phyloP scores from a whole-genome alignment of 1,140 invertebrate genomes.

The Halyomorpha halys region DNA sequence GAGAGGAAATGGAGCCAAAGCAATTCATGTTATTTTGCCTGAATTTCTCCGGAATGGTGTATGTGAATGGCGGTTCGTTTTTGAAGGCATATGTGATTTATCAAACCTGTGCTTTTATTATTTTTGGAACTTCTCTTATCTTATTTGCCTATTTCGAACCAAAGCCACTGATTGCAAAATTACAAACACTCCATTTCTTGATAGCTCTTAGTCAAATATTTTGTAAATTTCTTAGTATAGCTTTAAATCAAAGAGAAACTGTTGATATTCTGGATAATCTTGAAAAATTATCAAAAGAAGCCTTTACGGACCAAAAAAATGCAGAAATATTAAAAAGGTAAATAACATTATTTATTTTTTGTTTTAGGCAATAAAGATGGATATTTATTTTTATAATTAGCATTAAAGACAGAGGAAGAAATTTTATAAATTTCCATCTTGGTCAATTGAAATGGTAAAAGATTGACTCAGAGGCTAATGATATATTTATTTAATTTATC shows the following conservation, averaged over 20 bases:
- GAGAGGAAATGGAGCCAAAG: not conserved
- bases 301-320: not conserved
- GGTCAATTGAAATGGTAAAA: too few relatives aligned
- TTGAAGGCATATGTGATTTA: not conserved
- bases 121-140: not conserved
- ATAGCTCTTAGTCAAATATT: slow-evolving; percentile 7
- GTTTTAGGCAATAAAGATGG: too few relatives aligned
- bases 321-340: not conserved
- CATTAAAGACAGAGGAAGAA: too few relatives aligned
- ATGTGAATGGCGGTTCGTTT: not conserved
- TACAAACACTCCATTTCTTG: not conserved
- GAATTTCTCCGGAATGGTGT: not conserved
- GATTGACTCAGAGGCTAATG: too few relatives aligned
- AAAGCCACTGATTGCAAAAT: not conserved
- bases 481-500: too few relatives aligned
- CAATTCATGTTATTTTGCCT: not conserved
- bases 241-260: not conserved
- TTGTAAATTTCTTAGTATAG: slow-evolving; percentile 2
- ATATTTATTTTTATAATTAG: too few relatives aligned
- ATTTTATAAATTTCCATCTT: too few relatives aligned
- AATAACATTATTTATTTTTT: too few relatives aligned
- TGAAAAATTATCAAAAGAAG: slow-evolving; percentile 2
- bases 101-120: not conserved
- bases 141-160: not conserved
- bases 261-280: not conserved